Conservation (phyloP, 2,113 vertebrate genomes). For the Cinclus mexicanus region DNA sequence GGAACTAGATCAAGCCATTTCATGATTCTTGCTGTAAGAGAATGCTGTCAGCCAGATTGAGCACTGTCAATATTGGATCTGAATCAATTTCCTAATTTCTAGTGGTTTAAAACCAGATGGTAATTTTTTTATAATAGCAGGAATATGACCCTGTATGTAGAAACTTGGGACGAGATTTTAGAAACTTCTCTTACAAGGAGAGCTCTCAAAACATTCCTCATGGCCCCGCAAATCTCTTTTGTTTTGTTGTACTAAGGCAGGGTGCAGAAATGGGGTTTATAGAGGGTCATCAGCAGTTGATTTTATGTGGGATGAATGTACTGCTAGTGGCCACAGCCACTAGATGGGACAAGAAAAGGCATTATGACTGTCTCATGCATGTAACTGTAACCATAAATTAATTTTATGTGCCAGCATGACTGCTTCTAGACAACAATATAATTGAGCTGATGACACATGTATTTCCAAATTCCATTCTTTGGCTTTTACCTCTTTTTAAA, state of each 20-base stretch:
- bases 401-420: neutral
- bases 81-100: neutral
- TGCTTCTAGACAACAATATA: neutral
- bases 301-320: neutral
- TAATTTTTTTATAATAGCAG: neutral
- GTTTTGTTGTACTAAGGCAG: neutral
- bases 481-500: neutral
- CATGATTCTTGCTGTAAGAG: neutral
- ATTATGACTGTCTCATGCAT: neutral
- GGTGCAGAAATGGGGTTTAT: neutral
- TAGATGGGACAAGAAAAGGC: neutral
- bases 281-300: neutral
- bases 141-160: neutral
- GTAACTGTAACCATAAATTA: neutral
- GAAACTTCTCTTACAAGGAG: neutral
- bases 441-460: neutral
- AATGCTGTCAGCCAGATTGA: neutral
- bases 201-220: neutral
- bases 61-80: neutral
- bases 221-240: neutral
- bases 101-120: neutral
- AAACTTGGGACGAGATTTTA: neutral
- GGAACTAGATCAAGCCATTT: neutral
- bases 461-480: slow-evolving; percentile 11
- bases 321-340: neutral